phyloP scores from a whole-genome alignment of 2,797 vertebrate genomes.

The Huso huso region DNA sequence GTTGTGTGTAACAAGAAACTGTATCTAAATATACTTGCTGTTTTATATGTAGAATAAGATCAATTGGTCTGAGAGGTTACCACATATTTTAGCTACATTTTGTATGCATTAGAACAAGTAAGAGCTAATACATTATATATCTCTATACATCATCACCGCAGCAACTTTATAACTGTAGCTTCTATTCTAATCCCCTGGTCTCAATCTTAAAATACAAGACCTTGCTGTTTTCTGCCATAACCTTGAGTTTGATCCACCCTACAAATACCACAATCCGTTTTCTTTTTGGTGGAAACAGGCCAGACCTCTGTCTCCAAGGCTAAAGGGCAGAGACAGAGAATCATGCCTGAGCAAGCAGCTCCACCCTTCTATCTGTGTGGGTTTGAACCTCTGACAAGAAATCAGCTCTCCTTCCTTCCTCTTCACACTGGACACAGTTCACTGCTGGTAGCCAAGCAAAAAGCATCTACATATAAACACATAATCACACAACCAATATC shows the following conservation, averaged over 20 bases:
- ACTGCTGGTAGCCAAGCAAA: constrained; percentile 14
- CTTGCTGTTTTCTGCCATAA: not conserved
- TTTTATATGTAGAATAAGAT: not conserved
- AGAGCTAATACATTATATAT: too few relatives aligned
- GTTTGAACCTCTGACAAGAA: constrained; percentile 64
- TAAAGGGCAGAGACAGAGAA: constrained; percentile 67
- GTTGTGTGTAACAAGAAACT: too few relatives aligned
- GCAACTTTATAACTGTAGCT: not conserved
- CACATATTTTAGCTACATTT: not conserved
- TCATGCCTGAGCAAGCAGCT: constrained; percentile 65
- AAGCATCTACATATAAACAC: constrained; percentile 15
- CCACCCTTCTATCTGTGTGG: constrained; percentile 61
- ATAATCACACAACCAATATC: constrained; percentile 5
- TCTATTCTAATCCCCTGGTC: not conserved
- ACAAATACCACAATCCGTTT: constrained; percentile 54
- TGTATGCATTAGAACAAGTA: too few relatives aligned
- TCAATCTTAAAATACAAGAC: not conserved
- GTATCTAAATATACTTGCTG: too few relatives aligned
- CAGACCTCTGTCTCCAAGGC: constrained; percentile 73
- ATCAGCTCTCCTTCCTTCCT: constrained; percentile 41
- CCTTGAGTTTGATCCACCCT: constrained; percentile 15
- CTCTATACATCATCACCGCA: not conserved
- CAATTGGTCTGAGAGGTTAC: not conserved
- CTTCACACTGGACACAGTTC: constrained; percentile 19
- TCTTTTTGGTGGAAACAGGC: constrained; percentile 49